Conservation (phyloP, 2,113 vertebrate species). For the Oncorhynchus tshawytscha region DNA sequence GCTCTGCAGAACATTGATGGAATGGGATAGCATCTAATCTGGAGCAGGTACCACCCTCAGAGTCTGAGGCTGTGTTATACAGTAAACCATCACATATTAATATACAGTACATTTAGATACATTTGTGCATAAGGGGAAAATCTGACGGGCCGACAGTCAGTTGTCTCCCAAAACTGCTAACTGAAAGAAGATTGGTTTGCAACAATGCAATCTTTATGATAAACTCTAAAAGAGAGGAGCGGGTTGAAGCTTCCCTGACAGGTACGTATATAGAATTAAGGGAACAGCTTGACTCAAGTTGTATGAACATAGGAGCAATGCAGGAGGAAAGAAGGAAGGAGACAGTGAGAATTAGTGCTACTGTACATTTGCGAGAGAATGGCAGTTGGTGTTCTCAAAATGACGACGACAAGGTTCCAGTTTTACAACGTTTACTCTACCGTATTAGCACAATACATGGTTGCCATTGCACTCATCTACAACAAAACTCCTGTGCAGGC, state of each 20-base stretch:
- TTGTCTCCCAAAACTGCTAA: slow-evolving; percentile 72
- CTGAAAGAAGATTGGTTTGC: slow-evolving; percentile 78
- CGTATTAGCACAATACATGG: too few relatives aligned
- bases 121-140: too few relatives aligned
- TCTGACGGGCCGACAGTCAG: slow-evolving; percentile 10
- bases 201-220: slow-evolving; percentile 79
- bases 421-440: too few relatives aligned
- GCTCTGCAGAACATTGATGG: not conserved
- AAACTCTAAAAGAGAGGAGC: slow-evolving; percentile 62
- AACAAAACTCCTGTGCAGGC: too few relatives aligned
- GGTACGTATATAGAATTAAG: slow-evolving; percentile 33
- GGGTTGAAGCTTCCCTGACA: slow-evolving; percentile 54
- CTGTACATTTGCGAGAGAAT: not conserved
- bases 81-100: slow-evolving; percentile 19
- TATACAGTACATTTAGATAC: slow-evolving; percentile 21
- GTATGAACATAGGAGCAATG: slow-evolving; percentile 1
- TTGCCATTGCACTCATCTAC: too few relatives aligned
- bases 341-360: not conserved
- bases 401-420: too few relatives aligned
- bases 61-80: slow-evolving; percentile 28
- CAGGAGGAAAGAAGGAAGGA: not conserved
- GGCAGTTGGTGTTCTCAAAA: too few relatives aligned
- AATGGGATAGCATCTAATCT: not conserved
- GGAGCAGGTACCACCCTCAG: not conserved
- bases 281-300: slow-evolving; percentile 13